Evolutionary conservation across 2,797 vertebrate genomes (phyloP), one percentile per base, ranked within the genome.

Genomic region (Enteromius mattozi): DNA sequence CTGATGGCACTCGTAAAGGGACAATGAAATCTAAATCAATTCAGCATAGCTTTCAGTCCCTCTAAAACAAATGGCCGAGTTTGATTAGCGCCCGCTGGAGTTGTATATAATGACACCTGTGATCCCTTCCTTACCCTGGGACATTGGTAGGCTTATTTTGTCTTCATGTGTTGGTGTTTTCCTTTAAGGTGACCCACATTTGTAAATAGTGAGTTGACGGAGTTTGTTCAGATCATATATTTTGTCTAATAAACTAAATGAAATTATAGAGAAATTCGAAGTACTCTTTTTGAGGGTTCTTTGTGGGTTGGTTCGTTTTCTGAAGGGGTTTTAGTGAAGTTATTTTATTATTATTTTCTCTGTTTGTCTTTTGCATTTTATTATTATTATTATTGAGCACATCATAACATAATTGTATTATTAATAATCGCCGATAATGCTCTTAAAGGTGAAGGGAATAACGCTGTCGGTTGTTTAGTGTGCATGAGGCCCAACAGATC

Each of bases 201-300:
- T 98, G 97, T 99, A 99, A 96, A 99, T 98, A 98, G 95, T 91
- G 94, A 96, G 95, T 96, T 96, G 96, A 96, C 96, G 95, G 96
- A 96, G 97, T 97, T 98, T 97, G 97, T 98, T 95, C 96, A 99
- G 98, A 98, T 98, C 97, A 96, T 99, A 97, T 99, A 99, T 99
- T 99, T 99, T 99, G 97, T 97, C 96, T 98, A 99, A 99, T 99
- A 99, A 99, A 99, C 96, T 95, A 96, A 98, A 96, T 96, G 97
- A 98, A 98, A 99, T 95, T 95, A 96, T 94, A 94, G 94, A 89
- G 91, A 94, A 91, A 91, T 88, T 56, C 33, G 51, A 85, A 87
- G 74, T 85, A 70, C 0, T 3, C 24, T 63, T 66, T 81, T 81
- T 33, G 70, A 33, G 49, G 30, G 40, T 35, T 68, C 12, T 74